Percentiles rank a stretch among this genome's conserved stretches.
Conservation (phyloP, 2,113 vertebrate genomes). For the Eretmochelys imbricata region DNA sequence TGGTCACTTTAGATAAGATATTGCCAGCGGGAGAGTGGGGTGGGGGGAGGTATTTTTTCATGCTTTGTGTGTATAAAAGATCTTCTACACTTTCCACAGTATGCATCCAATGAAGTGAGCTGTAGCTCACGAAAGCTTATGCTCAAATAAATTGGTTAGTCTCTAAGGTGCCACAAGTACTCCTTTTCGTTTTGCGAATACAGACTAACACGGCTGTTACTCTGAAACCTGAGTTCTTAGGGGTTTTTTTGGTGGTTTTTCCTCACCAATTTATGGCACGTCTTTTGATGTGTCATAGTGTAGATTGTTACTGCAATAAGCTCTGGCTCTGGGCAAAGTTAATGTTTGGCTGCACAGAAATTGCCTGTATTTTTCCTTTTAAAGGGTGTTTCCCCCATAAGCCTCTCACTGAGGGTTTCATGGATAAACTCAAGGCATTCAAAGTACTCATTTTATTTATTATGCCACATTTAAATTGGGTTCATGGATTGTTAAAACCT, state of each 20-base stretch:
- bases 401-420: background rate
- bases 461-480: background rate
- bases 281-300: background rate
- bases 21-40: no score
- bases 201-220: no score
- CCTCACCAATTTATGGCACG: background rate
- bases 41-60: no score
- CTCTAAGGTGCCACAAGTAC: no score
- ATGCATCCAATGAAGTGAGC: no score
- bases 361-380: accelerated
- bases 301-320: background rate
- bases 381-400: accelerated
- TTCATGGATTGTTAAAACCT: background rate
- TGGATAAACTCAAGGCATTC: background rate
- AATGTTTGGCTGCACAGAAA: background rate
- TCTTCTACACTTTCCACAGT: no score
- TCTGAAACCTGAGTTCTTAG: background rate
- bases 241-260: background rate
- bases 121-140: no score
- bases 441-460: background rate
- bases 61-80: no score
- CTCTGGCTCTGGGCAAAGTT: background rate
- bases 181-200: no score
- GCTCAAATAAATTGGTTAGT: no score
- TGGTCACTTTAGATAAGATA: no score